Conservation (phyloP, 2,888 invertebrate species). For the Caenorhabditis sp. region DNA sequence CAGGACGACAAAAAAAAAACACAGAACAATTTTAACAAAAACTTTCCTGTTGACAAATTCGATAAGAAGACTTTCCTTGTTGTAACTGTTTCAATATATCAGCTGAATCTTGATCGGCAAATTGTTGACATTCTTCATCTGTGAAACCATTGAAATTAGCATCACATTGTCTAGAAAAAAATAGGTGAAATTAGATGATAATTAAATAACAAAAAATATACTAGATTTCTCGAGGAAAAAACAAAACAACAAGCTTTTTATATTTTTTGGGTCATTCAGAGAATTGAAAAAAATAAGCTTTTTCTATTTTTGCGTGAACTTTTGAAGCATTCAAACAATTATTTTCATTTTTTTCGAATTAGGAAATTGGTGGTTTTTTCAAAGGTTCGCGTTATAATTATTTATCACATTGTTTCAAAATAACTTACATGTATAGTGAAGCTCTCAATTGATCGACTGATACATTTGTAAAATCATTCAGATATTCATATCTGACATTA, state of each 20-base stretch:
- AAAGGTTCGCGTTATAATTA: neutral
- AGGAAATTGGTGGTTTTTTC: constrained; percentile 3
- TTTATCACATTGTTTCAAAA: constrained; percentile 11
- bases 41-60: constrained; percentile 27
- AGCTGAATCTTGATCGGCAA: constrained; percentile 17
- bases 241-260: too few relatives aligned
- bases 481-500: constrained; percentile 40
- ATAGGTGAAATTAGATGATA: neutral
- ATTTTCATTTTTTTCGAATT: too few relatives aligned
- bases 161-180: constrained; percentile 36
- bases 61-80: constrained; percentile 27
- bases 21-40: constrained; percentile 16
- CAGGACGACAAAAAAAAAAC: too few relatives aligned
- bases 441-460: constrained; percentile 21
- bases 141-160: constrained; percentile 32
- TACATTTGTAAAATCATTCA: constrained; percentile 39
- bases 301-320: too few relatives aligned
- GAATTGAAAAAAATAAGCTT: too few relatives aligned
- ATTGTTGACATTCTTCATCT: constrained; percentile 24
- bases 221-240: neutral
- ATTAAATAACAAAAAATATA: neutral
- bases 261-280: too few relatives aligned
- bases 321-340: too few relatives aligned
- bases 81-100: constrained; percentile 22
- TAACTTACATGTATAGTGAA: constrained; percentile 25